A percentile compares a stretch with the other conserved stretches of the same genome.
Conservation (phyloP, 2,888 invertebrate genomes). For the Polydrusus tereticollis region DNA sequence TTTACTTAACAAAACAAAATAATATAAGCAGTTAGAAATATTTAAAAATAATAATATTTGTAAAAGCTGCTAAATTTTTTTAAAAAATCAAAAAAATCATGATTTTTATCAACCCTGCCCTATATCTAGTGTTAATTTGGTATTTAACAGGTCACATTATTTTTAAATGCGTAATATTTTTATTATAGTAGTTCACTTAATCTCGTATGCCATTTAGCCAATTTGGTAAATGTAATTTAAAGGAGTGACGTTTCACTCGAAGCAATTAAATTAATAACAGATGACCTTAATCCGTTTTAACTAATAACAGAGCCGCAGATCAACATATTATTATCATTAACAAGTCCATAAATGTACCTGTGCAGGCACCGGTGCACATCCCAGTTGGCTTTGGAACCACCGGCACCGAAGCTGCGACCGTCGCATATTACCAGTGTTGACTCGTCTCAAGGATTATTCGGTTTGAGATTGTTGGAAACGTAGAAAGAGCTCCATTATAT, state of each 20-base stretch:
- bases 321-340: constrained; percentile 46
- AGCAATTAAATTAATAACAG: constrained; percentile 41
- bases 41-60: too few relatives aligned
- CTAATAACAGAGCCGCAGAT: constrained; percentile 40
- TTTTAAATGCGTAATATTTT: background rate
- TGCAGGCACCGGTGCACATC: constrained; percentile 38
- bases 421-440: constrained; percentile 23
- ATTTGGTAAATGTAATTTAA: constrained; percentile 1
- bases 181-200: too few relatives aligned
- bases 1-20: too few relatives aligned
- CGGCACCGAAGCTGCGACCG: constrained; percentile 11
- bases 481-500: too few relatives aligned
- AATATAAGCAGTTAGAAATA: too few relatives aligned
- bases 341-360: constrained; percentile 43
- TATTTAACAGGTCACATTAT: too few relatives aligned
- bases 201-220: constrained; percentile 6
- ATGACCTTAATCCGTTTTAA: constrained; percentile 46
- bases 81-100: too few relatives aligned
- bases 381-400: constrained; percentile 27
- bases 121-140: too few relatives aligned
- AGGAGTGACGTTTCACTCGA: constrained; percentile 11
- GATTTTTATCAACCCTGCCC: too few relatives aligned
- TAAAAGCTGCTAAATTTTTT: too few relatives aligned
- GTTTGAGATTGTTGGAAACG: background rate
- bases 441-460: constrained; percentile 2